Evolutionary conservation across 1,140 invertebrate species (phyloP).

Genomic region (Maconellicoccus hirsutus): DNA sequence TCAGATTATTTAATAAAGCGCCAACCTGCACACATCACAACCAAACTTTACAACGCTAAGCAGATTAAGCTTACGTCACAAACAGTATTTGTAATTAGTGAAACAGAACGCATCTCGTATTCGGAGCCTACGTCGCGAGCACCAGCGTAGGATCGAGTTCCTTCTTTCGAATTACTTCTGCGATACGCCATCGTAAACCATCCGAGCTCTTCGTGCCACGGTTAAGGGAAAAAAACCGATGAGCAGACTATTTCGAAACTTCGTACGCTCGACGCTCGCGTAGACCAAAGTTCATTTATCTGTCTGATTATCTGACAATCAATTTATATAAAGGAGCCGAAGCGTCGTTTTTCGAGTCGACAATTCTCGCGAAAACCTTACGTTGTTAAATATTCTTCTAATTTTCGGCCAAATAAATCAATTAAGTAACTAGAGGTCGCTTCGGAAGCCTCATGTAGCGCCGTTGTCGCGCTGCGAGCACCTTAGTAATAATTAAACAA

Average conservation of each 20-base stretch:
- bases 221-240: too few relatives aligned
- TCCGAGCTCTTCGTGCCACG: too few relatives aligned
- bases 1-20: conserved; percentile 9
- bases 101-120: conserved; percentile 15
- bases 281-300: neutral
- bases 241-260: too few relatives aligned
- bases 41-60: conserved; percentile 13
- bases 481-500: too few relatives aligned
- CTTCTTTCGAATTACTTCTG: too few relatives aligned
- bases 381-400: conserved; percentile 4
- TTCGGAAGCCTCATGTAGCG: conserved; percentile 29
- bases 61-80: conserved; percentile 17
- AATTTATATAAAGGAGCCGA: too few relatives aligned
- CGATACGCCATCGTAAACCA: too few relatives aligned
- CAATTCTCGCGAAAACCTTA: conserved; percentile 1
- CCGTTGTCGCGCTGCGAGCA: conserved; percentile 28
- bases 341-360: neutral
- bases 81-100: conserved; percentile 20
- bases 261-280: too few relatives aligned
- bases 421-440: conserved; percentile 26
- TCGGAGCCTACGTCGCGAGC: neutral
- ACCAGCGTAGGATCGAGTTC: neutral
- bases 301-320: conserved; percentile 8
- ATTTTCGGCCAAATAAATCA: conserved; percentile 20
- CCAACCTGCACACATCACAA: conserved; percentile 7